Percentiles rank a stretch among this genome's conserved stretches.
Evolutionary conservation across 2,113 vertebrate genomes (phyloP).

Genomic region (Lamprotornis superbus): DNA sequence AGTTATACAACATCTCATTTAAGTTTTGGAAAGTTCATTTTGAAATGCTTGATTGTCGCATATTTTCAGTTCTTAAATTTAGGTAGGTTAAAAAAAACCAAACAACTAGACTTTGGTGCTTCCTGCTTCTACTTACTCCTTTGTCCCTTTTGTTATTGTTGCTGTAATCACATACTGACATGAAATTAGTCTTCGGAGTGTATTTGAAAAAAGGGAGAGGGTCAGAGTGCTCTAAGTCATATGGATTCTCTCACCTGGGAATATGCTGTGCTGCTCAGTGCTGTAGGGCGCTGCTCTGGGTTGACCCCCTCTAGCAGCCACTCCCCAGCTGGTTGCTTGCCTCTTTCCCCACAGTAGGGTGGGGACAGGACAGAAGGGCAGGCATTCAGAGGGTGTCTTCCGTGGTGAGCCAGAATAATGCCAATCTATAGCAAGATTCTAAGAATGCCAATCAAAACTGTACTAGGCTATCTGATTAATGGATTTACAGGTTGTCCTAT

Average conservation of each 20-base stretch:
- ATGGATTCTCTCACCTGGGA: fast-evolving
- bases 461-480: background rate
- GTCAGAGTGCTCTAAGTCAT: background rate
- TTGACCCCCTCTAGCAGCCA: background rate
- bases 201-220: background rate
- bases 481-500: background rate
- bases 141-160: background rate
- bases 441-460: background rate
- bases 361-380: background rate
- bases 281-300: background rate
- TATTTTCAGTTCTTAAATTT: background rate
- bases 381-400: background rate
- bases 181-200: background rate
- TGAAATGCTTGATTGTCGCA: background rate
- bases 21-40: background rate
- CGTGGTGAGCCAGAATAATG: background rate
- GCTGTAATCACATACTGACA: background rate
- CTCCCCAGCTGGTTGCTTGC: fast-evolving
- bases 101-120: background rate
- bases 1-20: background rate
- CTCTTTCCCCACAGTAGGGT: fast-evolving
- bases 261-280: fast-evolving
- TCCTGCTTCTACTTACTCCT: background rate
- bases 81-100: background rate
- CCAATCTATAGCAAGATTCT: background rate